phyloP scores from a whole-genome alignment of 2,797 vertebrate genomes.

The Monodelphis domestica region DNA sequence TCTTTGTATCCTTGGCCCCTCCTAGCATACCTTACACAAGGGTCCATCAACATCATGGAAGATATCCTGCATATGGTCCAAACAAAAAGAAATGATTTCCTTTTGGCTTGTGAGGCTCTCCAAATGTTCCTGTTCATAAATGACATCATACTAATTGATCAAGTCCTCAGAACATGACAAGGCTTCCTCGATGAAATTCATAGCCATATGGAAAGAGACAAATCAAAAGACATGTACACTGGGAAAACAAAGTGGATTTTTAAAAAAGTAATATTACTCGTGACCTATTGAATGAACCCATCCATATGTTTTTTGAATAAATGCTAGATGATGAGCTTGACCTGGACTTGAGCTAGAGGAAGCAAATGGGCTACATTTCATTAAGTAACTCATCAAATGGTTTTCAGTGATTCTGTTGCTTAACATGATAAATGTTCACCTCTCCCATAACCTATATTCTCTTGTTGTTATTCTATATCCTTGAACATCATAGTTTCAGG shows the following conservation, averaged over 20 bases:
- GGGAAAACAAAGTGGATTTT: not conserved
- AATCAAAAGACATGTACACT: not conserved
- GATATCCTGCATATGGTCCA: not conserved
- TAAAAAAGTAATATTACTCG: not conserved
- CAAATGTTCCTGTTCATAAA: not conserved
- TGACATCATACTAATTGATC: not conserved
- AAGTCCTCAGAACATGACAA: not conserved
- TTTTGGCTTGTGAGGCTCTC: not conserved
- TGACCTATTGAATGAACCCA: not conserved
- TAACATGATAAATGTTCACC: not conserved
- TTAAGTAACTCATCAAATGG: not conserved
- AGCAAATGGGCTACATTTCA: not conserved
- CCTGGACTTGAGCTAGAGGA: not conserved
- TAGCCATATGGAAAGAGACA: not conserved
- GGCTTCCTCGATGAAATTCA: not conserved
- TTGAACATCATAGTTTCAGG: not conserved
- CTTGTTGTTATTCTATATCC: not conserved
- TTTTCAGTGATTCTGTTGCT: not conserved
- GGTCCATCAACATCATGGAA: not conserved
- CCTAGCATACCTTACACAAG: not conserved
- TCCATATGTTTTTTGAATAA: not conserved
- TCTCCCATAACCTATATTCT: not conserved
- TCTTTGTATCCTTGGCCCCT: not conserved
- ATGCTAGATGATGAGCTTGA: not conserved
- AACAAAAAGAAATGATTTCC: not conserved